Evolutionary conservation across 2,797 vertebrate species (phyloP).

Genomic region (Leontopithecus rosalia): DNA sequence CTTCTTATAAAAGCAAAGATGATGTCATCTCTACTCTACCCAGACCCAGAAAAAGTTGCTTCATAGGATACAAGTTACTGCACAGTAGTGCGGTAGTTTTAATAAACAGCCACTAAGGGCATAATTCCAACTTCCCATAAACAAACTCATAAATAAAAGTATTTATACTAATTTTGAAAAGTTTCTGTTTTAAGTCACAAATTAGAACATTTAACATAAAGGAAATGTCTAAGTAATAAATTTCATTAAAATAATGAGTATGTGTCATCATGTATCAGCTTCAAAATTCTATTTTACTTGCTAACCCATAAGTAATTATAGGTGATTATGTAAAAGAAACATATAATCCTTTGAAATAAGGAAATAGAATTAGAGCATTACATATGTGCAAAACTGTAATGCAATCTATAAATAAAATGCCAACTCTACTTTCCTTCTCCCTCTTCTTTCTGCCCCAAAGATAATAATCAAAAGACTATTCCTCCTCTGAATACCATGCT

Average conservation of each 20-base stretch:
- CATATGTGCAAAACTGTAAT: not conserved
- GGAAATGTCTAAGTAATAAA: constrained; percentile 58
- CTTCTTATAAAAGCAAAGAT: not conserved
- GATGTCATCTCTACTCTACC: not conserved
- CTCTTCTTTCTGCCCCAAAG: not conserved
- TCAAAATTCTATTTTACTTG: constrained; percentile 36
- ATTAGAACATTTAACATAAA: constrained; percentile 52
- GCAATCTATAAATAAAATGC: not conserved
- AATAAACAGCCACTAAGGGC: not conserved
- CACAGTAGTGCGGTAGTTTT: not conserved
- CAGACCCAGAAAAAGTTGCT: not conserved
- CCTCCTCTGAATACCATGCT: not conserved
- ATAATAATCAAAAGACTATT: not conserved
- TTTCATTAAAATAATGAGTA: constrained; percentile 52
- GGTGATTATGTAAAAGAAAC: constrained; percentile 10
- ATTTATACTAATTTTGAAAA: constrained; percentile 49
- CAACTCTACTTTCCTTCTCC: not conserved
- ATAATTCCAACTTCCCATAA: not conserved
- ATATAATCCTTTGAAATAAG: not conserved
- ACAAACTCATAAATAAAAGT: constrained; percentile 33
- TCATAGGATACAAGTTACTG: not conserved
- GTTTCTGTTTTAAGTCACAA: constrained; percentile 51
- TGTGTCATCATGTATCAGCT: not conserved
- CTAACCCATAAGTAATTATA: not conserved
- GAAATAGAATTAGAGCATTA: not conserved